Conservation (phyloP, 1,140 invertebrate species). For the Lordiphosa stackelbergi region DNA sequence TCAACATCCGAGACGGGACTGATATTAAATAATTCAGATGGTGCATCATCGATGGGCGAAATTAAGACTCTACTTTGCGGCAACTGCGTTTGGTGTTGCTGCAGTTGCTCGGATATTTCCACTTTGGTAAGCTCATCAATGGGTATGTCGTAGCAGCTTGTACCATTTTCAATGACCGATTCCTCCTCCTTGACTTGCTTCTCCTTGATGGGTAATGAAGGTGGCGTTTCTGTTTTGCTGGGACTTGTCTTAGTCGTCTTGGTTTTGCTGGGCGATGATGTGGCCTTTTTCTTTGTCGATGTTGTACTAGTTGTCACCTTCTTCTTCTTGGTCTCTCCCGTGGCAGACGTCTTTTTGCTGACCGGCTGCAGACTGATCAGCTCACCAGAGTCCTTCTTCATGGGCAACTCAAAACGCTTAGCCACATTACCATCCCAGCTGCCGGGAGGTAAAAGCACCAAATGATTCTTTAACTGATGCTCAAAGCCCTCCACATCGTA, state of each 20-base stretch:
- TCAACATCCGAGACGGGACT: conserved; percentile 66
- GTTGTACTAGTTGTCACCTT: conserved; percentile 22
- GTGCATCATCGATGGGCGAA: conserved; percentile 38
- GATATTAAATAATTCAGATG: conserved; percentile 59
- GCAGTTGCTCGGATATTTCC: conserved; percentile 37
- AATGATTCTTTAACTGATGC: conserved; percentile 52
- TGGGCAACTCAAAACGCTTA: conserved; percentile 59
- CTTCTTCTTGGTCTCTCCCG: conserved; percentile 9
- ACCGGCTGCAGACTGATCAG: conserved; percentile 19
- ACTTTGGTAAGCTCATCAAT: conserved; percentile 40
- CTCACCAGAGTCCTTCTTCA: conserved; percentile 31
- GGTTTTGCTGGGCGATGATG: conserved; percentile 26
- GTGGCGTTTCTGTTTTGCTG: neutral
- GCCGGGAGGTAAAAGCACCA: conserved; percentile 57
- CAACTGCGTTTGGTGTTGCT: neutral
- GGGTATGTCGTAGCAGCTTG: conserved; percentile 16
- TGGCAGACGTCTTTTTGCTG: conserved; percentile 9
- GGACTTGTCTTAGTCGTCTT: conserved; percentile 10
- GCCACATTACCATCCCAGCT: conserved; percentile 61
- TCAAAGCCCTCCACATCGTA: conserved; percentile 64
- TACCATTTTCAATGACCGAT: neutral
- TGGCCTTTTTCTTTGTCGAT: conserved; percentile 20
- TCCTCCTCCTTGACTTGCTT: conserved; percentile 11
- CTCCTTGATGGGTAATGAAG: neutral
- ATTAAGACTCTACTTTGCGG: conserved; percentile 36